Evolutionary conservation across 2,797 vertebrate genomes (phyloP).

Genomic region (Lacerta viridis): DNA sequence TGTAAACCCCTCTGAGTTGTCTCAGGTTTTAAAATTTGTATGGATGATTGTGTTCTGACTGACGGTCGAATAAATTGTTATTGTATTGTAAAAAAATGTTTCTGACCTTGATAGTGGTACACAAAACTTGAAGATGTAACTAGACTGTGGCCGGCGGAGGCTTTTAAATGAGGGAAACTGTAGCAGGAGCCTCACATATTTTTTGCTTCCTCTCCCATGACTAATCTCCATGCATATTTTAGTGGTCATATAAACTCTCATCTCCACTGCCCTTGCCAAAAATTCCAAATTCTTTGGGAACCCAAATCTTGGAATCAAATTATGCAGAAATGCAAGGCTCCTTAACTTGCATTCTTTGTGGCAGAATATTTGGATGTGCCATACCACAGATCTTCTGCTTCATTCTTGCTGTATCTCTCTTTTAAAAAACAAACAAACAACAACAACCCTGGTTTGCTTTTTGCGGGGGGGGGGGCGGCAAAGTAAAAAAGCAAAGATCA

Average conservation of each 20-base stretch:
- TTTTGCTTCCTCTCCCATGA: not conserved
- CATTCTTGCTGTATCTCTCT: not conserved
- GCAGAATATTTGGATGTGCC: not conserved
- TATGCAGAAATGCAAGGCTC: not conserved
- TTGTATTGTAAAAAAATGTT: not conserved
- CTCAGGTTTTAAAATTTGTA: no score
- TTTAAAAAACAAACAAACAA: no score
- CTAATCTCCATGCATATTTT: slow-evolving; percentile 1
- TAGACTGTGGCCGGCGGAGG: not conserved
- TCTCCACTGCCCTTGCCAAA: not conserved
- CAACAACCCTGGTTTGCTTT: no score
- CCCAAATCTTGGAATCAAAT: not conserved
- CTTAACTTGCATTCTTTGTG: not conserved
- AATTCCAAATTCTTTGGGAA: slow-evolving; percentile 7
- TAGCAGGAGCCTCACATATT: not conserved
- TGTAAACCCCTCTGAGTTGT: no score
- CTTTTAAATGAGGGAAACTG: not conserved
- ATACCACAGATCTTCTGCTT: not conserved
- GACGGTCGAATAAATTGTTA: no score
- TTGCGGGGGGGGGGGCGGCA: no score
- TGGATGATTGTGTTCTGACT: no score
- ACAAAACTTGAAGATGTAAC: not conserved
- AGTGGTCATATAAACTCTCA: not conserved
- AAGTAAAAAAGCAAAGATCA: not conserved
- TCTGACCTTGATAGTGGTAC: not conserved